Conservation (phyloP, 2,797 vertebrate genomes). For the Heliangelus exortis region DNA sequence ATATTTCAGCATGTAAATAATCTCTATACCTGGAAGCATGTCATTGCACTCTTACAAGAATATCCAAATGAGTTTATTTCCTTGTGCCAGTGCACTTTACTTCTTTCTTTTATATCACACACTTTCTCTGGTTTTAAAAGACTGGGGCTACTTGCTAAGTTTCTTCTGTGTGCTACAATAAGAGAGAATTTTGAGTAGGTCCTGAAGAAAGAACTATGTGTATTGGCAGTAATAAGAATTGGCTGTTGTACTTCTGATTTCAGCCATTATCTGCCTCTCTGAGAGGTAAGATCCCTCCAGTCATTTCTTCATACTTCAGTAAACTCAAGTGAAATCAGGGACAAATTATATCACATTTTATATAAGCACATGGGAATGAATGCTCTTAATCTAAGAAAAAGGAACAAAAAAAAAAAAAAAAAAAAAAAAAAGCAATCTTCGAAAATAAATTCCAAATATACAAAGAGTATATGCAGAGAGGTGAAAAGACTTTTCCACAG, state of each 20-base stretch:
- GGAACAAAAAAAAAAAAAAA: too few relatives aligned
- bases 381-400: background rate
- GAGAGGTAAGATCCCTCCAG: background rate
- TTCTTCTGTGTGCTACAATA: background rate
- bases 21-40: slow-evolving; percentile 8
- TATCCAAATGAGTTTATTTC: slow-evolving; percentile 39
- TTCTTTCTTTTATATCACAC: background rate
- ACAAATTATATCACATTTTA: accelerated
- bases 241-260: background rate
- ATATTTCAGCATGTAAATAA: slow-evolving; percentile 58
- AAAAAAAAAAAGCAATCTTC: background rate
- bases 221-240: background rate
- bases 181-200: background rate
- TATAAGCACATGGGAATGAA: background rate
- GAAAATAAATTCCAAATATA: background rate
- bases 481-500: background rate
- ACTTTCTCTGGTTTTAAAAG: background rate
- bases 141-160: background rate
- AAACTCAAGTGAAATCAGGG: background rate
- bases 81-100: background rate
- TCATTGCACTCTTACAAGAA: background rate
- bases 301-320: background rate
- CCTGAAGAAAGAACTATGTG: slow-evolving; percentile 1
- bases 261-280: background rate
- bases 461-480: background rate